phyloP scores from a whole-genome alignment of 2,113 vertebrate species.

The Emberiza fucata region DNA sequence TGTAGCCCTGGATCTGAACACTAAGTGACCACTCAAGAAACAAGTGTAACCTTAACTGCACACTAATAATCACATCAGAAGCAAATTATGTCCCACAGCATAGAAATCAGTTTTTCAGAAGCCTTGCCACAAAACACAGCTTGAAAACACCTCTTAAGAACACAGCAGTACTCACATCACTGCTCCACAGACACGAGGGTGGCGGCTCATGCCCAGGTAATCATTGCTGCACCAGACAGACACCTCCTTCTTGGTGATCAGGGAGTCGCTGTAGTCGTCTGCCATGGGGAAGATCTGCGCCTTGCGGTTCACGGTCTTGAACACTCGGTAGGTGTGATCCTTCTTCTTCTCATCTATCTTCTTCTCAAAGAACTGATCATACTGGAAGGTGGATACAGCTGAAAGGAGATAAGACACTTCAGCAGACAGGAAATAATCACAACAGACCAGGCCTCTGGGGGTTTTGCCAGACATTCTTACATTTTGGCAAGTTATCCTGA shows the following conservation, averaged over 20 bases:
- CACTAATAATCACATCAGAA: neutral
- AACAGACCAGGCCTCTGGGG: neutral
- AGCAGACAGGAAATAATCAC: neutral
- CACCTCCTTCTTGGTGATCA: constrained; percentile 83
- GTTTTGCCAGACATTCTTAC: constrained; percentile 67
- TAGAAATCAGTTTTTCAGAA: neutral
- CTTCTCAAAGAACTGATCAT: constrained; percentile 93
- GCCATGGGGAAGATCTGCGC: constrained; percentile 93
- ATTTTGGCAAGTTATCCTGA: constrained; percentile 91
- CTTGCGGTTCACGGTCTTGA: constrained; percentile 94
- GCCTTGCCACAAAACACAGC: neutral
- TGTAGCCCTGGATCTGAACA: neutral
- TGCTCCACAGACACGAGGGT: constrained; percentile 85
- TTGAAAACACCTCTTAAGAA: neutral
- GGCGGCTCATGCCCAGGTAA: constrained; percentile 97
- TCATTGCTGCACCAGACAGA: constrained; percentile 99
- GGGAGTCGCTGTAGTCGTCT: constrained; percentile 84
- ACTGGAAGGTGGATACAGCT: constrained; percentile 87
- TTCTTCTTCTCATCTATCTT: constrained; percentile 94
- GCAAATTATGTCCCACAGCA: neutral
- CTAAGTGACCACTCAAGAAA: neutral
- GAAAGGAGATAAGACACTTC: neutral
- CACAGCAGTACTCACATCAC: constrained; percentile 82
- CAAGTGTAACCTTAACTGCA: neutral
- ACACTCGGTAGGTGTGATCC: constrained; percentile 94